These are phyloP conservation scores for Merops nubicus DNA, from an alignment of 2,113 vertebrate genomes.

Conservation along the genomic window DNA sequence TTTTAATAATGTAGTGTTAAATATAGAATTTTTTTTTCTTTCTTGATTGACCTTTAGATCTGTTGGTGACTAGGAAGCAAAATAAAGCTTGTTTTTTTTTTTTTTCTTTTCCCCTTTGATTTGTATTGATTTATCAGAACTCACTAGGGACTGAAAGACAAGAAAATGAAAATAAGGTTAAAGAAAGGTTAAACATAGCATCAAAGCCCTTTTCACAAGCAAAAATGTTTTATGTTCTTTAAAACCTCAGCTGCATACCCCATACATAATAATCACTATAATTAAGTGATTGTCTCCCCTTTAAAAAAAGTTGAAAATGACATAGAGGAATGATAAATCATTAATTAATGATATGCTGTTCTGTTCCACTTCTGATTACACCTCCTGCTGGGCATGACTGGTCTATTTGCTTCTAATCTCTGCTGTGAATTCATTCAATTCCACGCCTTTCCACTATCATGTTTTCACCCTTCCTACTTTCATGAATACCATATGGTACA, in stretches of 20 bases:
- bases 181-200: constrained; percentile 60
- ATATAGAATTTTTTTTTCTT: neutral
- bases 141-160: constrained; percentile 35
- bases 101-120: constrained; percentile 10
- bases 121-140: constrained; percentile 60
- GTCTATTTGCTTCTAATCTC: constrained; percentile 29
- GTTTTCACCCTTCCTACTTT: constrained; percentile 50
- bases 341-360: constrained; percentile 62
- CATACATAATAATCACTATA: constrained; percentile 51
- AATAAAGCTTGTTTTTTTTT: neutral
- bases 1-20: neutral
- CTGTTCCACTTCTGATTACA: constrained; percentile 60
- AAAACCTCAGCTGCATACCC: constrained; percentile 9
- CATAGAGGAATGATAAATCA: constrained; percentile 42
- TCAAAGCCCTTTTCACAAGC: constrained; percentile 47
- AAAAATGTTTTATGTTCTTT: constrained; percentile 24
- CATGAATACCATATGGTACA: neutral
- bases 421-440: constrained; percentile 40
- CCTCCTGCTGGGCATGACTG: constrained; percentile 47
- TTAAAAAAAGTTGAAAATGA: constrained; percentile 16
- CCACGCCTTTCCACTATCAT: neutral
- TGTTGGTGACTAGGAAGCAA: constrained; percentile 19
- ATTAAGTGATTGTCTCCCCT: constrained; percentile 62
- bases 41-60: neutral
- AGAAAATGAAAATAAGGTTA: constrained; percentile 62